Percentiles rank a stretch among this genome's conserved stretches.
Conservation (phyloP, 1,140 invertebrate species). For the Cheumatopsyche charites region DNA sequence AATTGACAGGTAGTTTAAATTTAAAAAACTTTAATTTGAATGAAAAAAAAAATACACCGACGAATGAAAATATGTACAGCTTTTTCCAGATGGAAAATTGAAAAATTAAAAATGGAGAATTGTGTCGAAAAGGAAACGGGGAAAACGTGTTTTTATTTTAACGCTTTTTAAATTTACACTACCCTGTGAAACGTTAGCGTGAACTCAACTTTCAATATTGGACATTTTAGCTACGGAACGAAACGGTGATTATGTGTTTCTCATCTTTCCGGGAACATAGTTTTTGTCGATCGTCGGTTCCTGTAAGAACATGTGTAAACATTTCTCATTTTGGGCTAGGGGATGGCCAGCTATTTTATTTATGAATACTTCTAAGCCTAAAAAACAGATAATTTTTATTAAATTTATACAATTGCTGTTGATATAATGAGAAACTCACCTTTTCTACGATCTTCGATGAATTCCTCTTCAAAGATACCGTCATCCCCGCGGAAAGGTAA, state of each 20-base stretch:
- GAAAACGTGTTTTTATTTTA: no score
- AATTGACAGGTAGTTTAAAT: not conserved
- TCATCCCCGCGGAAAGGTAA: conserved; percentile 98
- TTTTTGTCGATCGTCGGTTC: conserved; percentile 97
- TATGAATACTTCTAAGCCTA: conserved; percentile 93
- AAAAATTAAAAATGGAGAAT: no score
- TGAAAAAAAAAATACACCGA: no score
- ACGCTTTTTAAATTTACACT: conserved; percentile 8
- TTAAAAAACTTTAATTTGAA: no score
- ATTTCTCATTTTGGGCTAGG: conserved; percentile 98
- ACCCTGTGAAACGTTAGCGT: conserved; percentile 11
- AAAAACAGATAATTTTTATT: no score
- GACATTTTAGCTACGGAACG: conserved; percentile 8
- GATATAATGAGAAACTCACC: conserved; percentile 54
- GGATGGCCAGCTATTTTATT: conserved; percentile 99
- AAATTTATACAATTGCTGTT: not conserved
- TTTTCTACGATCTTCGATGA: conserved; percentile 98
- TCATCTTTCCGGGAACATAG: conserved; percentile 99
- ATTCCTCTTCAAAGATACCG: conserved; percentile 99
- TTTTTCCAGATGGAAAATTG: no score
- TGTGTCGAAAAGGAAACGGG: no score
- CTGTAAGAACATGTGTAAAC: conserved; percentile 99
- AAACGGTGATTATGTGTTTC: conserved; percentile 80
- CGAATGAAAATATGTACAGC: no score
- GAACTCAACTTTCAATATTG: not conserved